Conservation (phyloP, 2,113 vertebrate species). For the Recurvirostra avosetta region DNA sequence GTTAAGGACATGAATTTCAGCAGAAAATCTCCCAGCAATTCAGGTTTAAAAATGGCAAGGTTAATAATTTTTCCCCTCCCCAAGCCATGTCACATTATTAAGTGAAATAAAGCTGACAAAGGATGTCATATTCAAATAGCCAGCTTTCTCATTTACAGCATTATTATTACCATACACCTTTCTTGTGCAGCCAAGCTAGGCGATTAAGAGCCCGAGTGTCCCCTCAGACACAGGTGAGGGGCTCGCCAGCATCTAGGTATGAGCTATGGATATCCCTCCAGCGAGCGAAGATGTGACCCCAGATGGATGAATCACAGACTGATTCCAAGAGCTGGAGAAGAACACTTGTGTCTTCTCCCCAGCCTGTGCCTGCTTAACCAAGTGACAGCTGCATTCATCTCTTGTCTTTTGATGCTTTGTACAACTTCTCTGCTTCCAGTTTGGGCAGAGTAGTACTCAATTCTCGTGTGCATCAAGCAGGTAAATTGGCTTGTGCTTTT, state of each 20-base stretch:
- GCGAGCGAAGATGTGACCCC: background rate
- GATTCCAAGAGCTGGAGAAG: background rate
- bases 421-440: background rate
- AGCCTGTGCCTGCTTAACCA: accelerated
- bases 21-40: background rate
- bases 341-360: background rate
- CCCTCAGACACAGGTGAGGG: background rate
- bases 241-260: background rate
- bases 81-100: conserved; percentile 47
- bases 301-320: background rate
- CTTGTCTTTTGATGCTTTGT: background rate
- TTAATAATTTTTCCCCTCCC: conserved; percentile 26
- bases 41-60: background rate
- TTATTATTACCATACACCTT: background rate
- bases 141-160: background rate
- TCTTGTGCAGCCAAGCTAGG: background rate
- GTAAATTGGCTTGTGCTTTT: background rate
- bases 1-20: background rate
- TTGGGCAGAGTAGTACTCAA: background rate
- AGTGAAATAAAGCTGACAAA: conserved; percentile 48
- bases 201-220: background rate
- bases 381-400: background rate
- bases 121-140: conserved; percentile 12
- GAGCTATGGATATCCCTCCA: background rate
- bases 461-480: background rate